Base-by-base conservation (phyloP, 2,113 vertebrate species). In the Actenoides hombroni region DNA sequence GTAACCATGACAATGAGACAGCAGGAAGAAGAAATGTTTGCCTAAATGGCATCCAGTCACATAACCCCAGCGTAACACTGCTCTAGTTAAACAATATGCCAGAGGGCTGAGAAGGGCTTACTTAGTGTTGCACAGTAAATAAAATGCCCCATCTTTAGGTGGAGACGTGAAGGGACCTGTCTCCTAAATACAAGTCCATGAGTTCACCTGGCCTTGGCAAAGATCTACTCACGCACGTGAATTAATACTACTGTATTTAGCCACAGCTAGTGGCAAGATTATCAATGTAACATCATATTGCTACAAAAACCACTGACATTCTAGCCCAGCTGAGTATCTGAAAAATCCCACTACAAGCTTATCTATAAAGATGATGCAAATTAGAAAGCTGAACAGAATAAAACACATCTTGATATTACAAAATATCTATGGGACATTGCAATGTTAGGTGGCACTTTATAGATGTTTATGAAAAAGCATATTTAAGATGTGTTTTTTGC, bases 1-100 rank as follows among this genome's bases (percentile, higher is more conserved):
- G 96, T 97, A 95, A 96, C 97, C 97, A 98, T 97, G 97, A 90
- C 93, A 97, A 97, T 96, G 88, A 97, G 96, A 97, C 96, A 97
- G 94, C 83, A 83, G 61, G 86, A 96, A 93, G 87, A 87, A 95
- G 97, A 94, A 95, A 97, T 97, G 97, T 97, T 97, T 97, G 97
- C 95, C 91, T 84, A 89, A 93, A 89, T n/a, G 82, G 92, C 93
- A 83, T 93, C 91, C 83, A 95, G 94, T 20, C 96, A 95, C 93
- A 94, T 92, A 94, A 97, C 90, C 96, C 86, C 92, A 40, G 89
- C 0, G 5, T 87, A 97, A 94, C 94, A 96, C 70, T 0, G 57
- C 90, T 83, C 71, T 94, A 42, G 78, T 96, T 75, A 97, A 97
- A 98, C 88, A 97, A 80, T 67, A 76, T 44, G 86, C 86, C 82